Conservation (phyloP, 2,888 invertebrate species). For the Sarcophaga subvicina region DNA sequence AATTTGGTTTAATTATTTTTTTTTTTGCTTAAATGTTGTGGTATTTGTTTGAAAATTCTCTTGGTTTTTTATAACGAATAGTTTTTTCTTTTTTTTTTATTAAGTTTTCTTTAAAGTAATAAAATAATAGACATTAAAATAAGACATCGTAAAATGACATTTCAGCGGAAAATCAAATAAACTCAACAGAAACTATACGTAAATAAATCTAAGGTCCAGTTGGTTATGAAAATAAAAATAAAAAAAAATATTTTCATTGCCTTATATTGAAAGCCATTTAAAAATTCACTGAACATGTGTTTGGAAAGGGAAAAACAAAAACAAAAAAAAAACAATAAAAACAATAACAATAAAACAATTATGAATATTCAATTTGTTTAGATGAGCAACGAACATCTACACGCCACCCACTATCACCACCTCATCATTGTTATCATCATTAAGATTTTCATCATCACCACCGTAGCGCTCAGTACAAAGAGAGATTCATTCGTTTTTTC, state of each 20-base stretch:
- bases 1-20: too few relatives aligned
- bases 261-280: neutral
- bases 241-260: neutral
- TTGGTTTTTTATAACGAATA: too few relatives aligned
- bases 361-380: constrained; percentile 23
- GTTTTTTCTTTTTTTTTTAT: too few relatives aligned
- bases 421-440: constrained; percentile 26
- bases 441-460: constrained; percentile 17
- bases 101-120: too few relatives aligned
- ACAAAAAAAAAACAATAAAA: neutral
- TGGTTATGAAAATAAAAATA: neutral
- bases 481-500: neutral
- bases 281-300: neutral
- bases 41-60: too few relatives aligned
- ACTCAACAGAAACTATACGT: neutral
- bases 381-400: too few relatives aligned
- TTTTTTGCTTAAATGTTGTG: too few relatives aligned
- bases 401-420: constrained; percentile 38
- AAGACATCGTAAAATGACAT: constrained; percentile 2
- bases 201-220: neutral
- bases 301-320: neutral
- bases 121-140: too few relatives aligned
- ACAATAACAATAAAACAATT: neutral
- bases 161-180: neutral
- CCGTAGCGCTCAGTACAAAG: neutral